Percentiles rank a stretch among this genome's conserved stretches.
Conservation (phyloP, 2,113 vertebrate species). For the Antigone vipio region DNA sequence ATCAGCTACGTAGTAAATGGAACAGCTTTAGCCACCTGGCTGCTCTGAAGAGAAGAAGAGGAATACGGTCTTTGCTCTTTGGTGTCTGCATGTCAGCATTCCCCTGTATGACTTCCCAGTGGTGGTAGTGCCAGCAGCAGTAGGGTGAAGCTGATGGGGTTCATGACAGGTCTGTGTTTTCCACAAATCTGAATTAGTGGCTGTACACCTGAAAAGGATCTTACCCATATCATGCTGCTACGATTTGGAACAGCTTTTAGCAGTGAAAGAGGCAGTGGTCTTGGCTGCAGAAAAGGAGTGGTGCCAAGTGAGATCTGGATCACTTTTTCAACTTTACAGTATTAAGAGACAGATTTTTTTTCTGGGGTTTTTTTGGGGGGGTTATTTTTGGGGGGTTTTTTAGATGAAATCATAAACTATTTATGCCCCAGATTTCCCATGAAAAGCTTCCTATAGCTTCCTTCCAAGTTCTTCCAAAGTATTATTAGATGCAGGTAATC, state of each 20-base stretch:
- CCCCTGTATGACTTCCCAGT: not conserved
- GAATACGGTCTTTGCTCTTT: not conserved
- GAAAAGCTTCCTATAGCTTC: not conserved
- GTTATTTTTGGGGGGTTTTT: not conserved
- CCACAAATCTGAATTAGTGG: not conserved
- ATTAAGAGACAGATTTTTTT: not conserved
- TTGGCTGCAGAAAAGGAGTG: not conserved
- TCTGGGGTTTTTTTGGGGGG: too few species aligned
- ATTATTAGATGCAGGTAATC: not conserved
- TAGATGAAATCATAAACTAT: not conserved
- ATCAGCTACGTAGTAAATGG: not conserved
- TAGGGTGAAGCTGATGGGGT: not conserved
- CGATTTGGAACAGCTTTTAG: not conserved
- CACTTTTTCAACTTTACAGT: not conserved
- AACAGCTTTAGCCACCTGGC: not conserved
- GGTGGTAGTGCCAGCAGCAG: not conserved
- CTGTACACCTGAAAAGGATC: not conserved
- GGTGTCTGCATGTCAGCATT: not conserved
- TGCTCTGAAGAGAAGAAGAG: not conserved
- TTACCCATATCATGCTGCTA: not conserved
- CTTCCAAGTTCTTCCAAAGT: not conserved
- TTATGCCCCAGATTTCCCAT: not conserved
- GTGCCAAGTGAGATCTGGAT: not conserved
- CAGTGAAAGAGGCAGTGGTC: not conserved
- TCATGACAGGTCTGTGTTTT: not conserved